Percentiles rank a stretch among this genome's conserved stretches.
These are phyloP conservation scores for Drosophila albomicans DNA, from an alignment of 1,140 invertebrate genomes.

Conservation along the genomic window DNA sequence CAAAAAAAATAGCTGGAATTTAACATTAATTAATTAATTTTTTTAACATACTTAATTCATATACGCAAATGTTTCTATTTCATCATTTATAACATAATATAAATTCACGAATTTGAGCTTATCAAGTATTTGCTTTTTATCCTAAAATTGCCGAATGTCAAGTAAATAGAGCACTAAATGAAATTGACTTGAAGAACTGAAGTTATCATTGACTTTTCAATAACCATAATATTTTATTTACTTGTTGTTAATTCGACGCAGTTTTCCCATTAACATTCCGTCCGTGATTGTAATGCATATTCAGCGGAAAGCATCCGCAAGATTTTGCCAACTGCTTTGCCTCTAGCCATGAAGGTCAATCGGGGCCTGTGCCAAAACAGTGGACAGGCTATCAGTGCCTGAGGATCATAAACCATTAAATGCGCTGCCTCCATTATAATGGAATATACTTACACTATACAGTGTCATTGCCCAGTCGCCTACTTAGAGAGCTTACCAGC, in stretches of 20 bases:
- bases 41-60: no score
- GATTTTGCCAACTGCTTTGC: slow-evolving; percentile 18
- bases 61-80: no score
- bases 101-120: no score
- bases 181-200: neutral
- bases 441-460: slow-evolving; percentile 44
- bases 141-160: no score
- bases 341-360: slow-evolving; percentile 59
- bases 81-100: no score
- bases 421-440: slow-evolving; percentile 69
- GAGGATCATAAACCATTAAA: slow-evolving; percentile 76
- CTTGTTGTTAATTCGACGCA: neutral
- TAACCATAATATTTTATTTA: slow-evolving; percentile 8
- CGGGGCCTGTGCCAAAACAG: slow-evolving; percentile 17
- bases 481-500: slow-evolving; percentile 10
- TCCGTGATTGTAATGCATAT: slow-evolving; percentile 1
- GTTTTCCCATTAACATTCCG: neutral
- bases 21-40: no score
- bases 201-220: neutral
- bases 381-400: slow-evolving; percentile 53
- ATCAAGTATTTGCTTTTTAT: no score
- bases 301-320: neutral
- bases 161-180: no score
- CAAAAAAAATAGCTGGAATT: no score
- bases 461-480: slow-evolving; percentile 69